Evolutionary conservation across 2,113 vertebrate genomes (phyloP).

Genomic region (Lepidothrix coronata): DNA sequence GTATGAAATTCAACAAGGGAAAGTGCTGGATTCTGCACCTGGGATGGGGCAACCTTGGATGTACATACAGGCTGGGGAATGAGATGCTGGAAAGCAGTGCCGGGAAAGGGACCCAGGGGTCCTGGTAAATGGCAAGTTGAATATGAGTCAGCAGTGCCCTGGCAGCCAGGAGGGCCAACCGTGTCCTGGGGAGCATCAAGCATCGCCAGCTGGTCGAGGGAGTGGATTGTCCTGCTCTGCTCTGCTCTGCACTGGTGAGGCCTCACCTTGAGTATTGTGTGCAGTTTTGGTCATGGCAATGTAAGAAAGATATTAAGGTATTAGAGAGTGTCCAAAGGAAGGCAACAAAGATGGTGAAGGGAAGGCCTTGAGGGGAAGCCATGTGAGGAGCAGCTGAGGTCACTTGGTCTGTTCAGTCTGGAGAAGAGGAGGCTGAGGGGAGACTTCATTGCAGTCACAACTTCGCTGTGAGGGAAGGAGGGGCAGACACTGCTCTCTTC

Average conservation of each 20-base stretch:
- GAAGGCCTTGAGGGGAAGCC: background rate
- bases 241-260: background rate
- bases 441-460: background rate
- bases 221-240: accelerated
- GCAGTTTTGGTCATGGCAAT: background rate
- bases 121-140: background rate
- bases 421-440: background rate
- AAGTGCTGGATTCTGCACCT: background rate
- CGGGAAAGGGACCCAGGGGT: accelerated
- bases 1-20: background rate
- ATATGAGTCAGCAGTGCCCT: background rate
- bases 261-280: accelerated
- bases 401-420: background rate
- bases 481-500: background rate
- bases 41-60: background rate
- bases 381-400: background rate
- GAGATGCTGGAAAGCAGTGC: background rate
- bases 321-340: background rate
- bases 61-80: background rate
- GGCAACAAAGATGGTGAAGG: background rate
- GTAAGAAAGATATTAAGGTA: background rate
- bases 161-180: background rate
- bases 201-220: accelerated
- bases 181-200: background rate
- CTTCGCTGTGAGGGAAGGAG: background rate